These are phyloP conservation scores for Chauna torquata DNA, from an alignment of 2,113 vertebrate species.

Conservation along the genomic window DNA sequence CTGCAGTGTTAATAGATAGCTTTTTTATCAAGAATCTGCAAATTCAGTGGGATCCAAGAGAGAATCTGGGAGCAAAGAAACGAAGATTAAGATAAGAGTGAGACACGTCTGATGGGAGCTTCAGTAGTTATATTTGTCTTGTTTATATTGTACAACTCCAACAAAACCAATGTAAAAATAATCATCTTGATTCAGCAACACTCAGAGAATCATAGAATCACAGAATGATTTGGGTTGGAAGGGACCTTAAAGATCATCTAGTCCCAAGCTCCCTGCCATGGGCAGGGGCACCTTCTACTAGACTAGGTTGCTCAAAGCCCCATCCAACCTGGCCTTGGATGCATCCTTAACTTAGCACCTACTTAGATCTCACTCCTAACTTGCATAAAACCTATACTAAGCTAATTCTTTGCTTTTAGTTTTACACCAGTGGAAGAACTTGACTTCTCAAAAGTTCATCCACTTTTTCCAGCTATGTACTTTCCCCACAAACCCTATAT, in stretches of 20 bases:
- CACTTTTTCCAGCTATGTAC: neutral
- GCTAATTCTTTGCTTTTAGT: neutral
- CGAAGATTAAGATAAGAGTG: neutral
- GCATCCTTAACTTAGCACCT: neutral
- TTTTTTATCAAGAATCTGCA: neutral
- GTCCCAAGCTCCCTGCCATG: no score
- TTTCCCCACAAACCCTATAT: neutral
- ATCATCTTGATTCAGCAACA: neutral
- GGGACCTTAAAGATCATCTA: no score
- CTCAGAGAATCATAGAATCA: neutral
- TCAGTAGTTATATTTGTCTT: neutral
- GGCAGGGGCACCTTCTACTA: no score
- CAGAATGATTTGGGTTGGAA: no score
- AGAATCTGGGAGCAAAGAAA: neutral
- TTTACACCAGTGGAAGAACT: neutral
- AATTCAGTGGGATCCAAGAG: neutral
- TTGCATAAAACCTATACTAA: neutral
- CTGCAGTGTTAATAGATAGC: neutral
- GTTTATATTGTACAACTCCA: neutral
- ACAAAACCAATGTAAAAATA: neutral
- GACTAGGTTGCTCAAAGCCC: no score
- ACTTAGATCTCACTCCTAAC: neutral
- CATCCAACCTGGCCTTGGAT: no score
- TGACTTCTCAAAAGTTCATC: neutral
- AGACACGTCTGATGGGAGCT: neutral